A percentile compares a stretch with the other conserved stretches of the same genome.
Evolutionary conservation across 2,888 invertebrate genomes (phyloP).

Genomic region (Melikaiella ostensackeni): DNA sequence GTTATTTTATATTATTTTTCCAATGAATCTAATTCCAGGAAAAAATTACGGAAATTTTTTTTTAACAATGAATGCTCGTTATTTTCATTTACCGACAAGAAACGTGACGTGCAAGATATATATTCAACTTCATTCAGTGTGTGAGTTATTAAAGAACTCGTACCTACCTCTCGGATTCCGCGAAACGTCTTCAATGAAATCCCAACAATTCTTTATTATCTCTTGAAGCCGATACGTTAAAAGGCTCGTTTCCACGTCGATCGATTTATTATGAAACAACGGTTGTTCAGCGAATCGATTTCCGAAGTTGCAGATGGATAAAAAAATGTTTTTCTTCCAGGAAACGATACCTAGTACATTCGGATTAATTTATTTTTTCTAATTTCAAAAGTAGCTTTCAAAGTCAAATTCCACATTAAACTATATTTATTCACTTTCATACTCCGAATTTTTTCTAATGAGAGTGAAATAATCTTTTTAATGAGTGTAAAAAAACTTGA

Average conservation of each 20-base stretch:
- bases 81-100: constrained; percentile 37
- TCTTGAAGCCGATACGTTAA: constrained; percentile 13
- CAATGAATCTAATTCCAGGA: constrained; percentile 25
- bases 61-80: constrained; percentile 35
- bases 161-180: constrained; percentile 27
- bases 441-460: too few species aligned
- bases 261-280: constrained; percentile 28
- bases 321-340: not conserved
- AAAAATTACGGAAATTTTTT: constrained; percentile 29
- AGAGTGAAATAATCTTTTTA: too few species aligned
- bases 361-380: too few species aligned
- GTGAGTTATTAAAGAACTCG: constrained; percentile 40
- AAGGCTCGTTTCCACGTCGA: constrained; percentile 11
- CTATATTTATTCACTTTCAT: too few species aligned
- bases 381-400: not conserved
- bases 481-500: too few species aligned
- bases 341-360: not conserved
- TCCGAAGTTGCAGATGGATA: not conserved
- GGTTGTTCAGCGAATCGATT: constrained; percentile 6
- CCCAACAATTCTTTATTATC: constrained; percentile 30
- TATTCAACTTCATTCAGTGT: constrained; percentile 35
- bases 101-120: constrained; percentile 38
- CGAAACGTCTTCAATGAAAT: constrained; percentile 38
- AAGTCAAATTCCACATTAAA: too few species aligned
- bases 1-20: not conserved